Evolutionary conservation across 2,113 vertebrate genomes (phyloP), one percentile per base, ranked within the genome.

Genomic region (Engraulis encrasicolus): DNA sequence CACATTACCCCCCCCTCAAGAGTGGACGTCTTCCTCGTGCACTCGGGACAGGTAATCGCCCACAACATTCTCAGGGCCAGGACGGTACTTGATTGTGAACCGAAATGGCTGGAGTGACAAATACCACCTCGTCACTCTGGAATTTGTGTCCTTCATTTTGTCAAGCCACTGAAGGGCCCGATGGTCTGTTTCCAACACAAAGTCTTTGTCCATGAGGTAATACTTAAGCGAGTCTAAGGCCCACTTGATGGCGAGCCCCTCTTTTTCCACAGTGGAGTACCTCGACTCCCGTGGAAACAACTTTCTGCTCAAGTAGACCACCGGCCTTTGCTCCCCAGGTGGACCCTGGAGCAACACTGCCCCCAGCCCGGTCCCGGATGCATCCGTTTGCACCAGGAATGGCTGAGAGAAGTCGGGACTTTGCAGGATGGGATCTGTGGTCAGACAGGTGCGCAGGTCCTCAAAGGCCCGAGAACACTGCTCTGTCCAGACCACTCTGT

Each of bases 241-340:
- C 40, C 81, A 77, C 38, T 50, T 77, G 15, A 77, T 50, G 20
- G 58, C 40, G 9, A 49, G 61, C 40, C 45, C 48, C 81, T 82
- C 45, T 23, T 83, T 78, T 15, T 83, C 78, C 5, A 82, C 40
- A 6, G 82, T 81, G 0, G 80, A 84, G 23, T 86, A 86, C 1
- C 36, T 1, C 0, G 38, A 38, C n/a, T 86, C 79, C 23, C 71
- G 20, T 4, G 38, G 79, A 31, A 83, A 71, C 45, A 83, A 36
- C n/a, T 79, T 84, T 0, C 17, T 1, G 40, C 79, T 86, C 37
- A 86, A 18, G 79, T 78, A 86, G 1, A 40, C 49, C 23, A 86
- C 71, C 0, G 27, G 27, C 9, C 34, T 48, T 23, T 23, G 78
- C 19, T 45, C 38, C 20, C 38, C 37, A 6, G 58, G 23, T 37